Percentiles rank a stretch among this genome's conserved stretches.
Evolutionary conservation across 1,140 invertebrate genomes (phyloP).

Genomic region (Drosophila carrolli): DNA sequence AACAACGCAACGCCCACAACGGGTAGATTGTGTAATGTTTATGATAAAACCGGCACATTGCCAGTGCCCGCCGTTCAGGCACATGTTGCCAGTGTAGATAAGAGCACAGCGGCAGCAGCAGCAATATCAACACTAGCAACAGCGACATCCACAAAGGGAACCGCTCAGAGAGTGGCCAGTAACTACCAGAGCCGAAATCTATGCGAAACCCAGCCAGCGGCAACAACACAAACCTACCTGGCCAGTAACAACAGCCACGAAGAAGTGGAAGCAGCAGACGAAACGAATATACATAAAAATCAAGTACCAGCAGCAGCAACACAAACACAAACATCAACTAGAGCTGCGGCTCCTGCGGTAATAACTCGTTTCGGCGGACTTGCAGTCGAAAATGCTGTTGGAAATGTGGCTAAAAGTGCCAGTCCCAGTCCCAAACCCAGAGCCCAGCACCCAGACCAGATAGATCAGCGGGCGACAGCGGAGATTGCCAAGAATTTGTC

Average conservation of each 20-base stretch:
- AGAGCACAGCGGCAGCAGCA: slow-evolving; percentile 12
- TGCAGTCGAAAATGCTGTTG: slow-evolving; percentile 84
- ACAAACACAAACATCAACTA: slow-evolving; percentile 39
- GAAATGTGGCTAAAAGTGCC: slow-evolving; percentile 85
- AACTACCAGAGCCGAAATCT: slow-evolving; percentile 73
- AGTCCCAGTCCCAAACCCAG: slow-evolving; percentile 57
- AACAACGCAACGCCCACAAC: slow-evolving; percentile 70
- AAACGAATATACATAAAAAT: slow-evolving; percentile 82
- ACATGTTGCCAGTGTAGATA: slow-evolving; percentile 48
- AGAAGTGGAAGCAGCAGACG: slow-evolving; percentile 75
- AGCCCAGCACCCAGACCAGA: slow-evolving; percentile 57
- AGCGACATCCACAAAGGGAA: slow-evolving; percentile 33
- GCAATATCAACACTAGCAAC: slow-evolving; percentile 20
- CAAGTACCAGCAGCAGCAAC: slow-evolving; percentile 63
- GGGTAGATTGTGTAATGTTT: slow-evolving; percentile 73
- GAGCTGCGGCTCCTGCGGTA: slow-evolving; percentile 66
- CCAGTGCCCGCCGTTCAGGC: slow-evolving; percentile 30
- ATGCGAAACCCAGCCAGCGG: slow-evolving; percentile 68
- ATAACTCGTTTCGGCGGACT: slow-evolving; percentile 76
- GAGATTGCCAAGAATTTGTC: slow-evolving; percentile 65
- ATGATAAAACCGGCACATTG: slow-evolving; percentile 57
- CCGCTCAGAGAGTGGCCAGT: slow-evolving; percentile 50
- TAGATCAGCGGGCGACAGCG: slow-evolving; percentile 24
- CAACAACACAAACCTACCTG: slow-evolving; percentile 78
- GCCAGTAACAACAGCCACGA: slow-evolving; percentile 64